Conservation (phyloP, 2,113 vertebrate genomes). For the Ailurus styani region DNA sequence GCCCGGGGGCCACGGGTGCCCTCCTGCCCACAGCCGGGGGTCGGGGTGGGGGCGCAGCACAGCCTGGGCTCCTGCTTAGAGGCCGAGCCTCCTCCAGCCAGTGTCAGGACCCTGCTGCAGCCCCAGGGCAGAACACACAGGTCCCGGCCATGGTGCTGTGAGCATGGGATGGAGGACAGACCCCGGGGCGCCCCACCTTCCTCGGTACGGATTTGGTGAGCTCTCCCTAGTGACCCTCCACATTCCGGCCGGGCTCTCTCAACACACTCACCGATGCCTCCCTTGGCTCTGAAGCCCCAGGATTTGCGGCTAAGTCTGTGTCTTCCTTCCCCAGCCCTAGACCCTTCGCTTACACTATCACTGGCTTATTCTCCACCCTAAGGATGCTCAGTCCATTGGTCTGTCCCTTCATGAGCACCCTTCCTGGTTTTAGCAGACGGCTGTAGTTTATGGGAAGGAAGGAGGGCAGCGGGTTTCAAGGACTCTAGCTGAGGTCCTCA, state of each 20-base stretch:
- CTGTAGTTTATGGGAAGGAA: background rate
- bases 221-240: background rate
- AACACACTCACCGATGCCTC: background rate
- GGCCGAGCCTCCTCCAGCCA: background rate
- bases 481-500: background rate
- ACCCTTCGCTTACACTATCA: background rate
- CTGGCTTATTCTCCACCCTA: background rate
- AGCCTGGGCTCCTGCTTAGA: background rate
- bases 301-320: background rate
- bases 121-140: background rate
- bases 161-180: background rate
- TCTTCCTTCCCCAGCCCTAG: background rate
- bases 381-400: accelerated
- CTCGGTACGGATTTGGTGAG: accelerated
- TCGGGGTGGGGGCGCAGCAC: accelerated
- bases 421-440: accelerated
- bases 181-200: background rate
- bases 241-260: accelerated
- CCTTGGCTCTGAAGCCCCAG: background rate
- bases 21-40: accelerated
- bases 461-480: background rate
- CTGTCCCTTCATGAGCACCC: accelerated
- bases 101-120: background rate
- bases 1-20: background rate
- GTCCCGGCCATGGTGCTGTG: accelerated